Percentiles rank a stretch among this genome's conserved stretches.
These are phyloP conservation scores for Wiebesia pumilae DNA, from an alignment of 1,140 invertebrate genomes.

Conservation along the genomic window DNA sequence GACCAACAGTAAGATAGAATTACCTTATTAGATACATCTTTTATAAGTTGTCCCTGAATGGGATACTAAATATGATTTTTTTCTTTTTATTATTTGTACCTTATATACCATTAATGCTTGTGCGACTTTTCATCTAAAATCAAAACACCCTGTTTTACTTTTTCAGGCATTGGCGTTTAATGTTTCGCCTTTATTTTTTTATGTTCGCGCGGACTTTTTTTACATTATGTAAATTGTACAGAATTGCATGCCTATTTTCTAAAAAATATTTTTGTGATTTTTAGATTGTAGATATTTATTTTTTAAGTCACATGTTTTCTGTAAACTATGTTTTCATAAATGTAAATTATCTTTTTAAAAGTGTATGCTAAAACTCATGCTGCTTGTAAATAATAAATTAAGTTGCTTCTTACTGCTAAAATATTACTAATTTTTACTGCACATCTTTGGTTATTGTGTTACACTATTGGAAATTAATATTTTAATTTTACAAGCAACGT, in stretches of 20 bases:
- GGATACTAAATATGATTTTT: background rate
- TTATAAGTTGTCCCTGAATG: background rate
- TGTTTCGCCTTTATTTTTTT: background rate
- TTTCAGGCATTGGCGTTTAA: conserved; percentile 56
- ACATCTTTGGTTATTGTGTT: background rate
- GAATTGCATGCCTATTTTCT: conserved; percentile 19
- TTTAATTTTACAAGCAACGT: no score
- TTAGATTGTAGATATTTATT: background rate
- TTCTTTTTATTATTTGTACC: background rate
- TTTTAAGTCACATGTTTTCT: background rate
- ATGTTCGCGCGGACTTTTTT: background rate
- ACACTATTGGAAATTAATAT: background rate
- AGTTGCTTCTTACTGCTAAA: background rate
- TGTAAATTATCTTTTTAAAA: background rate
- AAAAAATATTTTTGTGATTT: background rate
- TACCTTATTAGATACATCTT: background rate
- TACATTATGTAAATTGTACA: background rate
- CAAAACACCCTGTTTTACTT: conserved; percentile 43
- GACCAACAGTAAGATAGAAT: conserved; percentile 26
- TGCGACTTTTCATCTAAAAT: no score
- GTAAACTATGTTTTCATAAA: background rate
- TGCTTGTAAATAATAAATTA: conserved; percentile 36
- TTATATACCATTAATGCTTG: no score
- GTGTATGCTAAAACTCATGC: conserved; percentile 14
- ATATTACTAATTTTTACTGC: background rate